Conservation (phyloP, 2,888 invertebrate genomes). For the Andrena minutula region DNA sequence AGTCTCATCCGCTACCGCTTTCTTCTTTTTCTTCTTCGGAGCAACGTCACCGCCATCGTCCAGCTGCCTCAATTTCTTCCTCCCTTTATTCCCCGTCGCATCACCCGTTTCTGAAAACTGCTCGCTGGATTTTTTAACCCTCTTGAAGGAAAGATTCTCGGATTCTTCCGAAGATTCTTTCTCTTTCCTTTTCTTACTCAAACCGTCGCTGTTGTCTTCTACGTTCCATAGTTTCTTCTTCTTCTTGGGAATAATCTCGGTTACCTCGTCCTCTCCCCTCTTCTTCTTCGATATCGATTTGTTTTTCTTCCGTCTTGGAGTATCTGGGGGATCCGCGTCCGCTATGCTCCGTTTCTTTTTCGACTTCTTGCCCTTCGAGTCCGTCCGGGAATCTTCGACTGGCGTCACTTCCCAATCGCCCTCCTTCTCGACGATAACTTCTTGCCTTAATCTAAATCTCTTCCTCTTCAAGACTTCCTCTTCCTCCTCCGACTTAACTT, state of each 20-base stretch:
- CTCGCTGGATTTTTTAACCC: slow-evolving; percentile 5
- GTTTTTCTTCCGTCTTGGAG: slow-evolving; percentile 39
- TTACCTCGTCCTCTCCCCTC: not conserved
- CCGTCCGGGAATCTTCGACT: not conserved
- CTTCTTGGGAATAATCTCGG: slow-evolving; percentile 9
- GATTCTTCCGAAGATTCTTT: slow-evolving; percentile 3
- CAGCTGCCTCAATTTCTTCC: slow-evolving; percentile 9
- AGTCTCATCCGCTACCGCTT: slow-evolving; percentile 7
- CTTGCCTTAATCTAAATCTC: slow-evolving; percentile 69
- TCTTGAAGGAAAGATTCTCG: slow-evolving; percentile 33
- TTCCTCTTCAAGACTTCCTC: slow-evolving; percentile 45
- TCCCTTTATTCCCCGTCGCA: not conserved
- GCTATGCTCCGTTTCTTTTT: slow-evolving; percentile 39
- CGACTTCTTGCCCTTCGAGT: slow-evolving; percentile 20
- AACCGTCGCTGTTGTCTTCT: slow-evolving; percentile 12
- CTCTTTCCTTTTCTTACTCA: slow-evolving; percentile 19
- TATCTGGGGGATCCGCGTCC: slow-evolving; percentile 7
- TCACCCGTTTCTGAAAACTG: slow-evolving; percentile 5
- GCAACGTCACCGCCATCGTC: slow-evolving; percentile 32
- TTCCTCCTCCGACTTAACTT: slow-evolving; percentile 53
- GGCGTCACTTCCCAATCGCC: slow-evolving; percentile 52
- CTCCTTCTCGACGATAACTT: slow-evolving; percentile 76
- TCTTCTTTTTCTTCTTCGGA: slow-evolving; percentile 68
- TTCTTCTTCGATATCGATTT: slow-evolving; percentile 30
- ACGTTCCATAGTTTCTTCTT: slow-evolving; percentile 45